phyloP scores from a whole-genome alignment of 1,140 invertebrate species.

The Aphaenogaster rudis region DNA sequence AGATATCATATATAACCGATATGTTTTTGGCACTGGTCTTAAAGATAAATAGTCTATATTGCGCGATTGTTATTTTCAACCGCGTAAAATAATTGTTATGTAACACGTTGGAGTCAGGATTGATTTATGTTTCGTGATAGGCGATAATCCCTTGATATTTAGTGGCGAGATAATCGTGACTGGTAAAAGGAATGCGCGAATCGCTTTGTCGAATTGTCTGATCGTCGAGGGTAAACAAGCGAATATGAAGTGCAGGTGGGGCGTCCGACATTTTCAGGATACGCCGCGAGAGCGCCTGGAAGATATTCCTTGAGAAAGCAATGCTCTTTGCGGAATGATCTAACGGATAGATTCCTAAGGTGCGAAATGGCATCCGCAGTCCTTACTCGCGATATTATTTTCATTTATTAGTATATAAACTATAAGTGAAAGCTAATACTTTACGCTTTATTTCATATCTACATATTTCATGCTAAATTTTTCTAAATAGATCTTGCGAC shows the following conservation, averaged over 20 bases:
- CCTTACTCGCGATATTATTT: not conserved
- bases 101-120: not conserved
- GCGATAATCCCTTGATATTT: constrained; percentile 29
- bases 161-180: constrained; percentile 23
- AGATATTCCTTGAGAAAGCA: constrained; percentile 47
- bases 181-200: constrained; percentile 11
- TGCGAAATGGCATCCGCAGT: constrained; percentile 17
- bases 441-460: not conserved
- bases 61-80: not conserved
- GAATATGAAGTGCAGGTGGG: constrained; percentile 4
- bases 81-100: not conserved
- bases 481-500: not conserved
- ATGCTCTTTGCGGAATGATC: constrained; percentile 29
- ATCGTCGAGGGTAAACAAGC: not conserved
- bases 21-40: not conserved
- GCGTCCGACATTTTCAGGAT: constrained; percentile 41
- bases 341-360: constrained; percentile 13
- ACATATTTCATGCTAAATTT: not conserved
- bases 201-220: constrained; percentile 25
- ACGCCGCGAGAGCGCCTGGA: not conserved
- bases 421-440: not conserved
- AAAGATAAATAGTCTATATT: not conserved
- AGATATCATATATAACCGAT: not conserved
- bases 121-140: constrained; percentile 12
- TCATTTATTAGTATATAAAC: constrained; percentile 11